Evolutionary conservation across 2,888 invertebrate genomes (phyloP), one percentile per base, ranked within the genome.

Genomic region (Chrysopilus asiliformis): DNA sequence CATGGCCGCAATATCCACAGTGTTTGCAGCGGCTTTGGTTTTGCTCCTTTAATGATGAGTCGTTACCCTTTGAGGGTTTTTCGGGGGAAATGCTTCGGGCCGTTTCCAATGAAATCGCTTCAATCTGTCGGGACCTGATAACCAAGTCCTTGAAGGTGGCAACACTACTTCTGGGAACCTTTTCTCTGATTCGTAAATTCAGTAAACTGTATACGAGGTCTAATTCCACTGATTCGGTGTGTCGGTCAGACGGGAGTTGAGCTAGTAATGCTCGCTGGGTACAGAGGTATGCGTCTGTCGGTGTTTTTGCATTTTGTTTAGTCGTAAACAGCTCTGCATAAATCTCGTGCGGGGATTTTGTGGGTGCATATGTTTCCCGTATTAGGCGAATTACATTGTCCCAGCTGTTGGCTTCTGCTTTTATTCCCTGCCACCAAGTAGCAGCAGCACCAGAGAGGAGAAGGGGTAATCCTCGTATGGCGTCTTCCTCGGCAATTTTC

Each of bases 161-260:
- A n/a, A n/a, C n/a, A n/a, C n/a, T n/a, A n/a, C n/a, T n/a, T n/a
- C n/a, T n/a, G n/a, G n/a, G n/a, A n/a, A n/a, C n/a, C n/a, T n/a
- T n/a, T 36, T 58, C 52, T 17, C 59, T 56, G 37, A 57, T 58
- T 30, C 56, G 57, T 24, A 57, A 45, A 36, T 52, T 49, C 15
- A 58, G 39, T 37, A 60, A 42, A 5, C 59, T 56, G 31, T 58
- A 60, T 18, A 57, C 44, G 15, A 60, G 50, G 41, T 58, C 58
- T 40, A 60, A 39, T 27, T 58, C 53, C 6, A 53, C 52, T 29
- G 55, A 51, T 37, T 58, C 58, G 19, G 52, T 19, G 3, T 33
- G 38, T 4, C 41, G 34, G 24, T 24, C 12, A 7, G 15, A 33
- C 1, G 28, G 13, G 17, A 43, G 30, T 16, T 42, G 40, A 5